These are phyloP conservation scores for Cosmopolites sordidus DNA, from an alignment of 2,888 invertebrate species.

Conservation along the genomic window DNA sequence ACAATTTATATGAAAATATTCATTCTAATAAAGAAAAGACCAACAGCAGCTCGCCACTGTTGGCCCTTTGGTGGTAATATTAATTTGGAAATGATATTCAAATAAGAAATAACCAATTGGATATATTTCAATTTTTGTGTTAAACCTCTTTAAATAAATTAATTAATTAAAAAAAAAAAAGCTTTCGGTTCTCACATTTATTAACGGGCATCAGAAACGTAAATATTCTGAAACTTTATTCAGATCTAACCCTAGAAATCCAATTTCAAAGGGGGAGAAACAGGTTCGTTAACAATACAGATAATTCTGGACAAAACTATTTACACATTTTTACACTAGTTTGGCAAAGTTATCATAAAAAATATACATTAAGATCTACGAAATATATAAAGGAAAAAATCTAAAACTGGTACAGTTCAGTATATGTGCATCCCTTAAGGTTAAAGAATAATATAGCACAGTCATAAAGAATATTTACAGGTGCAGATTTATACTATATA, in stretches of 20 bases:
- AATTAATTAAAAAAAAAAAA: too few species aligned
- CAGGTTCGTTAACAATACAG: constrained; percentile 6
- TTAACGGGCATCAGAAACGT: constrained; percentile 18
- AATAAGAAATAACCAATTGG: too few species aligned
- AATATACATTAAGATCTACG: constrained; percentile 28
- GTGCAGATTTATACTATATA: constrained; percentile 16
- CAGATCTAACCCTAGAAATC: constrained; percentile 15
- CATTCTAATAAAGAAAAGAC: too few species aligned
- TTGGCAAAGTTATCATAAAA: constrained; percentile 35
- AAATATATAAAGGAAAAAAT: constrained; percentile 6
- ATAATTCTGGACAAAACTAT: constrained; percentile 33
- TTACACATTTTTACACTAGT: constrained; percentile 41
- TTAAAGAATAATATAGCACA: constrained; percentile 11
- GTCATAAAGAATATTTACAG: constrained; percentile 27
- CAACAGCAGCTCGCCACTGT: too few species aligned
- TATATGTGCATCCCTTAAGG: constrained; percentile 12
- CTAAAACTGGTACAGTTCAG: constrained; percentile 12
- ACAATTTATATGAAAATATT: too few species aligned
- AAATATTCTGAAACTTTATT: constrained; percentile 13
- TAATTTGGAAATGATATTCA: too few species aligned
- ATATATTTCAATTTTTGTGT: too few species aligned
- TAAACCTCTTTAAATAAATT: too few species aligned
- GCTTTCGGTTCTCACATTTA: constrained; percentile 19
- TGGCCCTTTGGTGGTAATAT: too few species aligned
- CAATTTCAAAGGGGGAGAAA: constrained; percentile 14